These are phyloP conservation scores for Caranx melampygus DNA, from an alignment of 2,113 vertebrate species.

Conservation along the genomic window DNA sequence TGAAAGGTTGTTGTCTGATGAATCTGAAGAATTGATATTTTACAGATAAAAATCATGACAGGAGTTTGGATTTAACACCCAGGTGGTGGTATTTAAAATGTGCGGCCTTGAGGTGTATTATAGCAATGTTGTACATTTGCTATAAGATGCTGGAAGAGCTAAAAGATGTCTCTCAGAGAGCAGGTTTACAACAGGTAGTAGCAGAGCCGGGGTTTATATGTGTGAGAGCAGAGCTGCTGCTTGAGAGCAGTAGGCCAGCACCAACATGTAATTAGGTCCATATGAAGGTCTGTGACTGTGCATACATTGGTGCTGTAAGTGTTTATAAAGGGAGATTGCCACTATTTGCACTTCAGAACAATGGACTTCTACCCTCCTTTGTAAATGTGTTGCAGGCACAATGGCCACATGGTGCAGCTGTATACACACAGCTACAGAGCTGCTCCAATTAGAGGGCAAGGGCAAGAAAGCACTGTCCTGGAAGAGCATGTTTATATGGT, in stretches of 20 bases:
- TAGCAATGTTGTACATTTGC: too few relatives aligned
- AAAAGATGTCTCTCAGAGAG: background rate
- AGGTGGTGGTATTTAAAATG: too few relatives aligned
- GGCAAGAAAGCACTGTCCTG: background rate
- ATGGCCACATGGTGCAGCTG: slow-evolving; percentile 69
- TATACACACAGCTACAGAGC: slow-evolving; percentile 58
- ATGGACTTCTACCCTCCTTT: slow-evolving; percentile 38
- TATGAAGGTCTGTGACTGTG: slow-evolving; percentile 47
- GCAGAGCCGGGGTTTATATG: background rate
- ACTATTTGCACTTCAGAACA: slow-evolving; percentile 73
- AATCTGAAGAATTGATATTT: too few relatives aligned
- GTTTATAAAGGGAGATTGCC: slow-evolving; percentile 27
- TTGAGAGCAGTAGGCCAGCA: background rate
- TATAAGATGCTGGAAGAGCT: background rate
- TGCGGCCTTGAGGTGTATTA: too few relatives aligned
- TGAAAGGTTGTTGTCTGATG: too few relatives aligned
- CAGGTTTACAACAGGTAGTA: background rate
- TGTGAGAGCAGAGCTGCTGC: slow-evolving; percentile 12
- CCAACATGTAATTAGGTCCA: slow-evolving; percentile 18
- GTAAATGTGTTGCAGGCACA: slow-evolving; percentile 46
- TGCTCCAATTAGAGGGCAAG: background rate
- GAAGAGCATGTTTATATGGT: too few relatives aligned
- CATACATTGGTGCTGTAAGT: slow-evolving; percentile 38
- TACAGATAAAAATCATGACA: too few relatives aligned
- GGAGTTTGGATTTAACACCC: too few relatives aligned